Conservation (phyloP, 1,140 invertebrate genomes). For the Drosophila simulans region DNA sequence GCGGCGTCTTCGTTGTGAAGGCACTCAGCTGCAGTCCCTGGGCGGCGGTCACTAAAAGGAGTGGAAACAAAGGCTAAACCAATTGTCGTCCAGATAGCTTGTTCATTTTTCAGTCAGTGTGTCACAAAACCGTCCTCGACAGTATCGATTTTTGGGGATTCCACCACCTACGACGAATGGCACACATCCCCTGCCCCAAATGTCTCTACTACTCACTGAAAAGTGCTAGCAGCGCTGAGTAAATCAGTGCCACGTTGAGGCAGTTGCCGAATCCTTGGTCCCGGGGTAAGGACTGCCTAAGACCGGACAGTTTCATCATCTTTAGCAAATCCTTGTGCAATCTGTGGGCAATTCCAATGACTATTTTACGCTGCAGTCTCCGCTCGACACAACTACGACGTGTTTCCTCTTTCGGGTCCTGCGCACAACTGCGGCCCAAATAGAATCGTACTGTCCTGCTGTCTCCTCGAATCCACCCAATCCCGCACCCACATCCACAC, state of each 20-base stretch:
- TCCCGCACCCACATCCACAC: not conserved
- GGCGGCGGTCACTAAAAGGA: conserved; percentile 40
- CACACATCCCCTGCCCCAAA: not conserved
- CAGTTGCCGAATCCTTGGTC: conserved; percentile 26
- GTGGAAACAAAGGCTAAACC: conserved; percentile 26
- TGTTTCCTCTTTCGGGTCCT: conserved; percentile 63
- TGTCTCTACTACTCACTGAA: conserved; percentile 48
- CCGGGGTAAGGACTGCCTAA: conserved; percentile 4
- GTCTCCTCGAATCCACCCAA: conserved; percentile 14
- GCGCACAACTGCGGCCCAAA: conserved; percentile 67
- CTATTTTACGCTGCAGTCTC: conserved; percentile 38
- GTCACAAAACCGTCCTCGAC: conserved; percentile 56
- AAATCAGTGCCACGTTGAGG: conserved; percentile 12
- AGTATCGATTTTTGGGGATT: conserved; percentile 65
- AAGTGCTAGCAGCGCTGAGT: conserved; percentile 23
- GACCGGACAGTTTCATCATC: conserved; percentile 18
- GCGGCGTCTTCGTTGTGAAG: conserved; percentile 86
- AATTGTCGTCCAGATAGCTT: conserved; percentile 19
- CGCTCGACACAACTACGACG: conserved; percentile 44
- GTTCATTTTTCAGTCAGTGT: conserved; percentile 58
- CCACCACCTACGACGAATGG: conserved; percentile 3
- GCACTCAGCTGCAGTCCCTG: conserved; percentile 85
- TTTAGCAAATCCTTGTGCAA: conserved; percentile 26
- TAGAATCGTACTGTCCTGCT: conserved; percentile 9
- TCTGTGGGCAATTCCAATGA: conserved; percentile 33